phyloP scores from a whole-genome alignment of 1,140 invertebrate species.

The Tetramorium alpestre region DNA sequence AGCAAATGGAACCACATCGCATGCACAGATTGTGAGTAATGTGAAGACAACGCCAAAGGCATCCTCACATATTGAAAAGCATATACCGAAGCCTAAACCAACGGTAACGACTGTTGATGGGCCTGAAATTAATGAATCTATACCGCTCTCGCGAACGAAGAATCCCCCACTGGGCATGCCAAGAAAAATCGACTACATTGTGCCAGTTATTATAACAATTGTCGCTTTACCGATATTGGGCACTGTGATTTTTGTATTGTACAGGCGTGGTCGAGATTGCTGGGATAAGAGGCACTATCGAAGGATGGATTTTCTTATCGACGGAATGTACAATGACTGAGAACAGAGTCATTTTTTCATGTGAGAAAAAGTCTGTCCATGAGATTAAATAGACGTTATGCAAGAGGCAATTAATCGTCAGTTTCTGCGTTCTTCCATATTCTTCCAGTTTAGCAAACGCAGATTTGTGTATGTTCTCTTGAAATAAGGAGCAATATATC shows the following conservation, averaged over 20 bases:
- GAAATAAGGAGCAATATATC: neutral
- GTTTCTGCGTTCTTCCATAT: neutral
- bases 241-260: conserved; percentile 87
- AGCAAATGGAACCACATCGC: neutral
- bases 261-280: conserved; percentile 89
- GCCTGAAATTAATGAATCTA: conserved; percentile 76
- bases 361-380: neutral
- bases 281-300: conserved; percentile 92
- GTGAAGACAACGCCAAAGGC: conserved; percentile 2
- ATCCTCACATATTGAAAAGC: conserved; percentile 66
- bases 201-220: conserved; percentile 89
- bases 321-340: conserved; percentile 93
- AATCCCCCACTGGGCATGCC: conserved; percentile 73
- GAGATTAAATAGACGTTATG: conserved; percentile 17
- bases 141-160: conserved; percentile 74
- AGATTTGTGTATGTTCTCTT: conserved; percentile 6
- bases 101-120: conserved; percentile 77
- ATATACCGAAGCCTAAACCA: conserved; percentile 83
- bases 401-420: neutral
- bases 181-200: conserved; percentile 87
- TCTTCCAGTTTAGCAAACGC: neutral
- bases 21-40: neutral
- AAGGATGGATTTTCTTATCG: conserved; percentile 92
- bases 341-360: neutral
- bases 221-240: conserved; percentile 89